Evolutionary conservation across 2,113 vertebrate species (phyloP), one percentile per base, ranked within the genome.

Genomic region (Reinhardtius hippoglossoides): DNA sequence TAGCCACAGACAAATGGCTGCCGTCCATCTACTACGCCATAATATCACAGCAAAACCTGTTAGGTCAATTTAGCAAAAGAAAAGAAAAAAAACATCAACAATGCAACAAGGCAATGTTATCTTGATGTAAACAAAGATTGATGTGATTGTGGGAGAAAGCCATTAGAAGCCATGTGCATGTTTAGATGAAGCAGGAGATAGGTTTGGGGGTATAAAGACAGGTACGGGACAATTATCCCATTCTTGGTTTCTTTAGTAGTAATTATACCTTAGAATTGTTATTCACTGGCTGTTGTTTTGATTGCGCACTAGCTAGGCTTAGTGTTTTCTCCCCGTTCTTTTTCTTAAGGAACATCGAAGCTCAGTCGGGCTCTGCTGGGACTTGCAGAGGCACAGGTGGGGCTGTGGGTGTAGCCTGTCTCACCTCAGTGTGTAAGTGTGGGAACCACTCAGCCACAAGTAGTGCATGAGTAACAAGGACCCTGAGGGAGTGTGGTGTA

Each of bases 381-480:
- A 91, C 94, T 94, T 81, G 94, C 78, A 92, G 71, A 87, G 78
- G 65, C 81, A 90, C 93, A 94, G 94, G 94, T 94, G 93, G 84
- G 85, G 91, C 89, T 69, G 85, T 84, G 89, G 91, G 90, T 86
- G 91, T 83, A 91, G 92, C 90, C 87, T 92, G 76, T 80, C 88
- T 94, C 91, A 91, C 92, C 92, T 93, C 86, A 77, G 76, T 68
- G 84, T 81, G 79, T 68, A 91, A 93, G 92, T 94, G 94, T 95
- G 94, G 94, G 94, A 95, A 95, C 92, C 85, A 37, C 75, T 76
- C 81, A 23, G 67, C 74, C 65, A 60, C 71, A 85, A 94, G 76
- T 91, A 92, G 92, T 91, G 89, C 94, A 94, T 92, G 93, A 94
- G 93, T 92, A 94, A 94, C 89, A 90, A 89, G 89, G 84, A 89